Conservation (phyloP, 2,888 invertebrate genomes). For the Leptogaster cylindrica region DNA sequence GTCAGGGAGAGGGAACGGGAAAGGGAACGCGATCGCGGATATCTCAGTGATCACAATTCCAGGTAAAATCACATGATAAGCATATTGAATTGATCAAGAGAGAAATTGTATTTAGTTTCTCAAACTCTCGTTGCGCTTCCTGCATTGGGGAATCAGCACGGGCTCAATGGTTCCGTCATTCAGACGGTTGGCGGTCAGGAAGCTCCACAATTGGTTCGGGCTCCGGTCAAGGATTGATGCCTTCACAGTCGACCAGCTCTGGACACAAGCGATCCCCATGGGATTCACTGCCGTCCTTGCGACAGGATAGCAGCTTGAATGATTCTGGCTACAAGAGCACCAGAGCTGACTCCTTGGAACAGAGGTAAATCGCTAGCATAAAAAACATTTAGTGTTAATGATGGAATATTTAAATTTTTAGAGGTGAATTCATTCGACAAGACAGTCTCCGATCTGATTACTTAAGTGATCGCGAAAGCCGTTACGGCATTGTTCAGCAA, state of each 20-base stretch:
- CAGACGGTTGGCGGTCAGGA: conserved; percentile 84
- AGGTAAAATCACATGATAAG: too few species aligned
- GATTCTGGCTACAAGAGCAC: conserved; percentile 88
- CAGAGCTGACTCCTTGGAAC: conserved; percentile 84
- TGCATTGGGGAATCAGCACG: conserved; percentile 90
- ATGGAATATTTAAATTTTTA: conserved; percentile 58
- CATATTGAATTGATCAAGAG: too few species aligned
- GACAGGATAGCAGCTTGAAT: conserved; percentile 84
- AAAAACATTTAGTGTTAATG: conserved; percentile 3
- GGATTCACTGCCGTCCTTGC: conserved; percentile 85
- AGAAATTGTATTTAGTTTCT: conserved; percentile 60
- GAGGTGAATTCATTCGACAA: conserved; percentile 86
- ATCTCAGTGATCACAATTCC: conserved; percentile 79
- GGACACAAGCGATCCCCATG: conserved; percentile 81
- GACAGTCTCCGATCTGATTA: conserved; percentile 89
- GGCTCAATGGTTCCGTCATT: conserved; percentile 89
- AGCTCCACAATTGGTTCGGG: conserved; percentile 73
- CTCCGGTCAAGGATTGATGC: conserved; percentile 64
- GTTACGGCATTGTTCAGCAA: conserved; percentile 90
- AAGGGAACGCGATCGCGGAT: conserved; percentile 73
- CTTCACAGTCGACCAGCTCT: conserved; percentile 60
- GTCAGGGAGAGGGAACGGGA: conserved; percentile 78
- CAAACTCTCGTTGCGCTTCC: conserved; percentile 77
- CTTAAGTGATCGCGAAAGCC: conserved; percentile 86
- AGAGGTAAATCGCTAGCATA: conserved; percentile 68